A percentile compares a stretch with the other conserved stretches of the same genome.
Evolutionary conservation across 2,113 vertebrate species (phyloP).

Genomic region (Scopus umbretta): DNA sequence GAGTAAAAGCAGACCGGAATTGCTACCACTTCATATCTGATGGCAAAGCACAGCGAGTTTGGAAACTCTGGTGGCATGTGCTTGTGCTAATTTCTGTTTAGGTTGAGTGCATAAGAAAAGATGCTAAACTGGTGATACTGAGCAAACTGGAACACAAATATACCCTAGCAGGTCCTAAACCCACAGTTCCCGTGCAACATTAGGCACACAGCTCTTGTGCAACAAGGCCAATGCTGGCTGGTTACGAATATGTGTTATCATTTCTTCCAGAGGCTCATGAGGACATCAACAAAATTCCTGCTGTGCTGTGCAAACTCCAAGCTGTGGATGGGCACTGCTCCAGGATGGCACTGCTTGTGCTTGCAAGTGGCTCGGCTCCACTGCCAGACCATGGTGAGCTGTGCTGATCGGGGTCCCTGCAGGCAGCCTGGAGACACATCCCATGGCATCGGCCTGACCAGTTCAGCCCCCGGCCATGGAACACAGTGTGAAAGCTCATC

Average conservation of each 20-base stretch:
- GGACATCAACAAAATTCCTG: neutral
- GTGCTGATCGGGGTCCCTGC: neutral
- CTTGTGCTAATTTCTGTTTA: neutral
- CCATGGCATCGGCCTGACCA: neutral
- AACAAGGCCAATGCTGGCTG: neutral
- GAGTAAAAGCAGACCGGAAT: neutral
- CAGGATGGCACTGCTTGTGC: neutral
- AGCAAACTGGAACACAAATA: neutral
- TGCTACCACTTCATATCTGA: neutral
- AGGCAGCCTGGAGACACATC: neutral
- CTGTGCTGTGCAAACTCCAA: neutral
- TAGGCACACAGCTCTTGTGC: neutral
- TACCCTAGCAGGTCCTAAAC: neutral
- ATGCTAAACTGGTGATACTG: neutral
- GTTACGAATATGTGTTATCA: neutral
- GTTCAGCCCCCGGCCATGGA: neutral
- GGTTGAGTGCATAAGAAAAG: neutral
- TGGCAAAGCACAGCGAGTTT: fast-evolving
- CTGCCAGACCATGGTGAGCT: neutral
- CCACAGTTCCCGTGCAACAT: neutral
- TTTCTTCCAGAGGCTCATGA: neutral
- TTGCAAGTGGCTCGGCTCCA: fast-evolving
- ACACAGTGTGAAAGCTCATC: neutral
- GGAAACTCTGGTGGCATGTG: neutral
- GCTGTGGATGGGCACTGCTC: neutral